Conservation (phyloP, 1,140 invertebrate species). For the Ruditapes philippinarum region DNA sequence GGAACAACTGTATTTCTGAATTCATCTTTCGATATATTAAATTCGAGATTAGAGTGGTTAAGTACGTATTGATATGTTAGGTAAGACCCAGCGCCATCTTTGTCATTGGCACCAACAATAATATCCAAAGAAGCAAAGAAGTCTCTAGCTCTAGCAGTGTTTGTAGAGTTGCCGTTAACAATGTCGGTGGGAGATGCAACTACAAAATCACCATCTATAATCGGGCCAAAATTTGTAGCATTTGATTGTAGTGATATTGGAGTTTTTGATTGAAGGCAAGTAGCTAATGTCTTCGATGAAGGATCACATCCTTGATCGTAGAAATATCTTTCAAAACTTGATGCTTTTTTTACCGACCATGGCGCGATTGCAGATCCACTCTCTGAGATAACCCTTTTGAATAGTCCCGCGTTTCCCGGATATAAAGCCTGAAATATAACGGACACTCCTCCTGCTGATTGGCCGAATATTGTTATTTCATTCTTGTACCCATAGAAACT, state of each 20-base stretch:
- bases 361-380: conserved; percentile 66
- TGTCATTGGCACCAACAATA: conserved; percentile 88
- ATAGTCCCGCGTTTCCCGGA: conserved; percentile 70
- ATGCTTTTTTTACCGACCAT: neutral
- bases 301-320: neutral
- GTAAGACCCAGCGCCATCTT: neutral
- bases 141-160: conserved; percentile 91
- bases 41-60: neutral
- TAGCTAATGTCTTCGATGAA: neutral
- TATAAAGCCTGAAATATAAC: conserved; percentile 65
- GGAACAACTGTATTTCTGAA: neutral
- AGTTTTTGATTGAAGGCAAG: neutral
- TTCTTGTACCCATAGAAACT: conserved; percentile 91
- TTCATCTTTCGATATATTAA: neutral
- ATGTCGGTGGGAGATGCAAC: conserved; percentile 78
- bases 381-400: conserved; percentile 70
- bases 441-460: conserved; percentile 87
- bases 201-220: conserved; percentile 5
- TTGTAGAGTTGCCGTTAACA: conserved; percentile 93
- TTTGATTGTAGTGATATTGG: neutral
- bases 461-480: conserved; percentile 91
- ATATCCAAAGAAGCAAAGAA: conserved; percentile 83
- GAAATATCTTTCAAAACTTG: neutral
- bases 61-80: neutral
- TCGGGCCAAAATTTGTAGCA: conserved; percentile 88